Base-by-base conservation (phyloP, 53 echinoderm and acorn worm genomes). In the Hippasteria phrygiana region DNA sequence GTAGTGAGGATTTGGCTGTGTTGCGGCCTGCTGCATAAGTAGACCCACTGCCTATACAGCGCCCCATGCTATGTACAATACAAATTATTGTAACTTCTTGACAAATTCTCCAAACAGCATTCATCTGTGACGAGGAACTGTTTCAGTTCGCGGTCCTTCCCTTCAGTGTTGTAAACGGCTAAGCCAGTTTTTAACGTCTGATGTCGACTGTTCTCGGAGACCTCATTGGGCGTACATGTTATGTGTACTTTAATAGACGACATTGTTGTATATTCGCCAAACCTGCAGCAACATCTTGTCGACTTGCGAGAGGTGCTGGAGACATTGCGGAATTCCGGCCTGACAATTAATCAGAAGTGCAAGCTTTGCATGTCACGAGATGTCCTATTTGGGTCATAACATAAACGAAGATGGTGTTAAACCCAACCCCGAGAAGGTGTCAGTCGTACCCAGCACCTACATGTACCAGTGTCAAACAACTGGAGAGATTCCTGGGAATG, bases 61-160 rank as follows among this genome's bases (percentile, higher is more conserved):
- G n/a, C n/a, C n/a, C n/a, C n/a, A n/a, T n/a, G n/a, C n/a, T n/a
- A n/a, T n/a, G n/a, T n/a, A n/a, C n/a, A n/a, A n/a, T n/a, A n/a
- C n/a, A n/a, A n/a, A n/a, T n/a, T n/a, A n/a, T n/a, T n/a, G n/a
- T n/a, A n/a, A n/a, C n/a, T n/a, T n/a, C n/a, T n/a, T n/a, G n/a
- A n/a, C n/a, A n/a, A n/a, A n/a, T n/a, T n/a, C n/a, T n/a, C n/a
- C n/a, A 41, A 26, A 94, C 87, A 20, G 90, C 95, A 28, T 92
- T 92, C 12, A 90, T 95, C 38, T 55, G 79, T 29, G 77, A 32
- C 3, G 75, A 70, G 5, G 90, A 90, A 0, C 36, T 94, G 0
- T 94, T 78, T 26, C 80, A 94, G 22, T 94, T 94, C 31, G 45
- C 90, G 1, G 94, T 94, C 28, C 71, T 95, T 27, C 74, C 74